phyloP scores from a whole-genome alignment of 2,113 vertebrate genomes.

The Catagonus wagneri region DNA sequence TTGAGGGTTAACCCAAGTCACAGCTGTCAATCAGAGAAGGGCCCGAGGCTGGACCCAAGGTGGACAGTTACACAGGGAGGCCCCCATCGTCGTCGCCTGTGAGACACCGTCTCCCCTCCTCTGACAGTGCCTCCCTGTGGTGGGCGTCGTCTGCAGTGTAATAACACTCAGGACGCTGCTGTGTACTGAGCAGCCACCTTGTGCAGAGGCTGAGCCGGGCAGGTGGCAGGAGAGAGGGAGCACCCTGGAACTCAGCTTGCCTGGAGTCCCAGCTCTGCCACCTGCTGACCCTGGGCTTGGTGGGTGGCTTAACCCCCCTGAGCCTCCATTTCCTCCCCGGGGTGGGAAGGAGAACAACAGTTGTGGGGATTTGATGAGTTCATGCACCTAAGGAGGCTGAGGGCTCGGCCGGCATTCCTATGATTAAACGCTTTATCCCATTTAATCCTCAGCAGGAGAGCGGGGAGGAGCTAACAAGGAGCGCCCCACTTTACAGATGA shows the following conservation, averaged over 20 bases:
- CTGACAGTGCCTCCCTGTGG: neutral
- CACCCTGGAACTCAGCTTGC: neutral
- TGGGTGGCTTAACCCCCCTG: neutral
- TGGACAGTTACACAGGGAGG: neutral
- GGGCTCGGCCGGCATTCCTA: neutral
- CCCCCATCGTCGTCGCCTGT: neutral
- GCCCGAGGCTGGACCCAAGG: neutral
- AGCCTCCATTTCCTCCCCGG: neutral
- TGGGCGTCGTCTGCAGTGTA: neutral
- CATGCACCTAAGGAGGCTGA: neutral
- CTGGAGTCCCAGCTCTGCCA: neutral
- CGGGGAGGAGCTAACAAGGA: neutral
- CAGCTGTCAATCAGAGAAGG: neutral
- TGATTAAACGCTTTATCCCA: neutral
- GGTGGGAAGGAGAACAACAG: neutral
- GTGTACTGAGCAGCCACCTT: neutral
- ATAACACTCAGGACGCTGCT: fast-evolving
- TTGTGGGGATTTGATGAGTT: neutral
- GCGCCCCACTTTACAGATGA: neutral
- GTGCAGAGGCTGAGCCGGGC: neutral
- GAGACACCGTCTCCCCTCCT: neutral
- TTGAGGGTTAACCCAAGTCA: neutral
- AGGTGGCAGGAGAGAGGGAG: neutral
- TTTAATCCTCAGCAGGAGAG: neutral
- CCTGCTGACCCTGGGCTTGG: neutral